Conservation (phyloP, 2,888 invertebrate species). For the Mythimna vitellina region DNA sequence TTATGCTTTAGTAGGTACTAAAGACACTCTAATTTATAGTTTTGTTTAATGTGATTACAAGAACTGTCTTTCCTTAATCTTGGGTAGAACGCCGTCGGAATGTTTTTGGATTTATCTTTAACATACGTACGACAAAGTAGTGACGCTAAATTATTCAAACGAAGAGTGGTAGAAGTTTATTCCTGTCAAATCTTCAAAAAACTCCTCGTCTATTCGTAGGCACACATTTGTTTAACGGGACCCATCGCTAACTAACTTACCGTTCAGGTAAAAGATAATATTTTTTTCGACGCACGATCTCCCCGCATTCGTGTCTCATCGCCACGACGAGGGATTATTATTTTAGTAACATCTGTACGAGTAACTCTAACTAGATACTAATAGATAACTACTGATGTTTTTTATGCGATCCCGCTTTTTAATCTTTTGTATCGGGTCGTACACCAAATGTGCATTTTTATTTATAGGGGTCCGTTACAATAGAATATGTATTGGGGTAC, state of each 20-base stretch:
- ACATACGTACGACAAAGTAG: conserved; percentile 48
- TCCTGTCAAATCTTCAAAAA: conserved; percentile 62
- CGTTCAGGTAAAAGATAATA: conserved; percentile 73
- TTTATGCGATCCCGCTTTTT: conserved; percentile 86
- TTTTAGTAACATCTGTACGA: conserved; percentile 88
- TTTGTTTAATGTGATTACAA: conserved; percentile 38
- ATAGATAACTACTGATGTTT: conserved; percentile 90
- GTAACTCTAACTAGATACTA: conserved; percentile 89
- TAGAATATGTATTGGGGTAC: conserved; percentile 69
- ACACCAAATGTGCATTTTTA: conserved; percentile 87
- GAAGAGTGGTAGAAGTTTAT: conserved; percentile 52
- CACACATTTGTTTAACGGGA: conserved; percentile 71
- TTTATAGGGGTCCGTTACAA: conserved; percentile 82
- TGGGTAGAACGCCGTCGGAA: conserved; percentile 5
- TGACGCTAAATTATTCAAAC: conserved; percentile 50
- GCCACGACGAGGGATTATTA: conserved; percentile 81
- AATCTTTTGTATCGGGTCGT: conserved; percentile 84
- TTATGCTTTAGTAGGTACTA: conserved; percentile 44
- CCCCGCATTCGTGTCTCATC: conserved; percentile 67
- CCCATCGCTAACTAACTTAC: conserved; percentile 69
- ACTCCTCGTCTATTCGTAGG: conserved; percentile 59
- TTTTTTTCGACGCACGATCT: conserved; percentile 72
- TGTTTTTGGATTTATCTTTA: conserved; percentile 26
- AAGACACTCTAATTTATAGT: conserved; percentile 42
- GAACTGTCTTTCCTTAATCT: conserved; percentile 44